phyloP scores from a whole-genome alignment of 2,797 vertebrate species.

The Sebastes diaconus region DNA sequence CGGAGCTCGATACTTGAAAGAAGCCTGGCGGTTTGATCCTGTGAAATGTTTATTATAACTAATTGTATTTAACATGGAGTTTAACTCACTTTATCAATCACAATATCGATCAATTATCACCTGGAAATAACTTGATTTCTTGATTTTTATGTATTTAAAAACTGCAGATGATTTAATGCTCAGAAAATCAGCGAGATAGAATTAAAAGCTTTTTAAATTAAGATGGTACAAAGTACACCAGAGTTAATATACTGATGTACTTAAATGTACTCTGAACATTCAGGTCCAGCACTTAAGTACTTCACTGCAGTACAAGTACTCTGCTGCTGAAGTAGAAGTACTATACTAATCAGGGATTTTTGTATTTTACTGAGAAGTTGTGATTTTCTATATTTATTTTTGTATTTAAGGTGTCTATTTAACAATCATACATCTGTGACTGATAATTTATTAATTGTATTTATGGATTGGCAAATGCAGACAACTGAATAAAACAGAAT shows the following conservation, averaged over 20 bases:
- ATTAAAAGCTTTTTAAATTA: too few relatives aligned
- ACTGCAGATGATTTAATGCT: constrained; percentile 1
- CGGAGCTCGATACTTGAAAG: constrained; percentile 9
- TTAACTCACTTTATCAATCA: background rate
- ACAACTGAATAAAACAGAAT: constrained; percentile 37
- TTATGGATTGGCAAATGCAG: constrained; percentile 55
- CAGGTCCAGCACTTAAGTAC: constrained; percentile 8
- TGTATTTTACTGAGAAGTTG: constrained; percentile 18
- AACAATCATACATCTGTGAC: constrained; percentile 5
- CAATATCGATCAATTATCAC: background rate
- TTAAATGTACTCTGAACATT: constrained; percentile 12
- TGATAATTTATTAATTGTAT: constrained; percentile 65
- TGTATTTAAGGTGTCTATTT: constrained; percentile 60
- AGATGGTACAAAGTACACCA: background rate
- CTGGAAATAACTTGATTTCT: constrained; percentile 49
- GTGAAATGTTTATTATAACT: background rate
- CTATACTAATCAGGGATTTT: background rate
- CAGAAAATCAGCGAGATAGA: background rate
- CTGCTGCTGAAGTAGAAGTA: background rate
- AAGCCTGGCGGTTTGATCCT: background rate
- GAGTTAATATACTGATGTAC: background rate
- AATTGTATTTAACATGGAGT: background rate
- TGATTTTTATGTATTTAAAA: background rate
- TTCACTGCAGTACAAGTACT: background rate
- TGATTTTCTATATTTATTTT: constrained; percentile 56